A percentile compares a stretch with the other conserved stretches of the same genome.
phyloP scores from a whole-genome alignment of 2,888 invertebrate species.

The Platycheirus albimanus region DNA sequence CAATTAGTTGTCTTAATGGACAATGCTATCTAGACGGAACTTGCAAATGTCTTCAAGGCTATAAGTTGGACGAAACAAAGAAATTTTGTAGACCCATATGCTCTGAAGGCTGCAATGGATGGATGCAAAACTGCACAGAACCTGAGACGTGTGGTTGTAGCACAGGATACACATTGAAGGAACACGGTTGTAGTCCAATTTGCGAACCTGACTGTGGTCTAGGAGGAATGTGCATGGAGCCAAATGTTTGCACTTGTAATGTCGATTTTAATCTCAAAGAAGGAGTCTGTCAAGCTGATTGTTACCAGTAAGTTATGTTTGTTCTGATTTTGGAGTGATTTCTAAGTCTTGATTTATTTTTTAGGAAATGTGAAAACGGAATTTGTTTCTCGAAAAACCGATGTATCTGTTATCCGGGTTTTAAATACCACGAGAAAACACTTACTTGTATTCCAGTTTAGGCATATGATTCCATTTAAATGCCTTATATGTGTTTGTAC shows the following conservation, averaged over 20 bases:
- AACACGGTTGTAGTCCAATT: slow-evolving; percentile 78
- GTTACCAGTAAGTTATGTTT: slow-evolving; percentile 80
- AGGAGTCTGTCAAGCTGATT: slow-evolving; percentile 80
- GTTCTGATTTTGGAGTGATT: not conserved
- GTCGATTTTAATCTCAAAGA: slow-evolving; percentile 83
- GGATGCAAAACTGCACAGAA: slow-evolving; percentile 80
- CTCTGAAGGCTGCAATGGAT: slow-evolving; percentile 78
- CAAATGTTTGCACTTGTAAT: slow-evolving; percentile 85
- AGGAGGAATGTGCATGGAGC: slow-evolving; percentile 85
- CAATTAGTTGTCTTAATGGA: slow-evolving; percentile 84
- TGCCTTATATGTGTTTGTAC: slow-evolving; percentile 26
- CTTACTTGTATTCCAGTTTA: slow-evolving; percentile 79
- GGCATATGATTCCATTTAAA: not conserved
- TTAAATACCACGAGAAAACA: slow-evolving; percentile 79
- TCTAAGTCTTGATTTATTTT: slow-evolving; percentile 22
- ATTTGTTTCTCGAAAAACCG: slow-evolving; percentile 80
- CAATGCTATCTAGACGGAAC: slow-evolving; percentile 85
- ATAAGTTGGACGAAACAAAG: slow-evolving; percentile 84
- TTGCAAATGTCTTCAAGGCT: slow-evolving; percentile 87
- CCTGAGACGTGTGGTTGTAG: slow-evolving; percentile 83
- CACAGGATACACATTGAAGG: slow-evolving; percentile 81
- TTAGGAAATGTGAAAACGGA: slow-evolving; percentile 81
- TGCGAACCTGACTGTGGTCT: slow-evolving; percentile 80
- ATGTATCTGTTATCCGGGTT: slow-evolving; percentile 82
- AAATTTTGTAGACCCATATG: slow-evolving; percentile 87